Conservation (phyloP, 2,797 vertebrate genomes). For the Coranthus polyacanthus region DNA sequence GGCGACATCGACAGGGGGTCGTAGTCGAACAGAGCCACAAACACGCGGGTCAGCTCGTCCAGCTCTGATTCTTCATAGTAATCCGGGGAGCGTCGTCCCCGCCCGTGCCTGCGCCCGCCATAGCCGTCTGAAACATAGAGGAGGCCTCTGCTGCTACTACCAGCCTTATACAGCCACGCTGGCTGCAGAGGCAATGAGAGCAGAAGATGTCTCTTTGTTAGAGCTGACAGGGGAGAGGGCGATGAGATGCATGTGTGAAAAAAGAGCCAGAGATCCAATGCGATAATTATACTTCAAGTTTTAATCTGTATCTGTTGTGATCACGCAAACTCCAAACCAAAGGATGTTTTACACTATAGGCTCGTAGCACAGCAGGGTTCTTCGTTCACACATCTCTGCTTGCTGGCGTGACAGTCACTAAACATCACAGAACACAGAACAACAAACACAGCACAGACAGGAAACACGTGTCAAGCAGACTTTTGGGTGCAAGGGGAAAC, state of each 20-base stretch:
- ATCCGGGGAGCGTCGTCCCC: slow-evolving; percentile 88
- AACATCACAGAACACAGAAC: slow-evolving; percentile 52
- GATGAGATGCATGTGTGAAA: slow-evolving; percentile 75
- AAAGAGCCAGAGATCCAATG: slow-evolving; percentile 66
- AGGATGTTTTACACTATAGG: slow-evolving; percentile 11
- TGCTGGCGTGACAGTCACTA: slow-evolving; percentile 61
- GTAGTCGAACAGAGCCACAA: slow-evolving; percentile 98
- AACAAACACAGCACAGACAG: slow-evolving; percentile 56
- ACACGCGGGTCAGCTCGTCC: slow-evolving; percentile 91
- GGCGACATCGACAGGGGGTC: slow-evolving; percentile 98
- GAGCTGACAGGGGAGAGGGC: slow-evolving; percentile 75
- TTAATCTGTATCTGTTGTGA: slow-evolving; percentile 27
- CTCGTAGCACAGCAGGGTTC: slow-evolving; percentile 40
- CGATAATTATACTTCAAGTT: slow-evolving; percentile 20
- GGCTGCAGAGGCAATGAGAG: slow-evolving; percentile 75
- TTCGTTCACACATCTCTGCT: slow-evolving; percentile 80
- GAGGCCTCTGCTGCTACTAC: slow-evolving; percentile 81
- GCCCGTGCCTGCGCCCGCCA: slow-evolving; percentile 82
- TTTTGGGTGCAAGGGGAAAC: slow-evolving; percentile 64
- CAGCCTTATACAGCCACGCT: slow-evolving; percentile 75
- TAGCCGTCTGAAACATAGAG: slow-evolving; percentile 90
- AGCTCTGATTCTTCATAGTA: slow-evolving; percentile 93
- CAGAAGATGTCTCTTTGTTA: slow-evolving; percentile 76
- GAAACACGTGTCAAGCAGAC: slow-evolving; percentile 62
- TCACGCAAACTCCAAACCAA: slow-evolving; percentile 10